Evolutionary conservation across 2,797 vertebrate genomes (phyloP).

Genomic region (Tapera naevia): DNA sequence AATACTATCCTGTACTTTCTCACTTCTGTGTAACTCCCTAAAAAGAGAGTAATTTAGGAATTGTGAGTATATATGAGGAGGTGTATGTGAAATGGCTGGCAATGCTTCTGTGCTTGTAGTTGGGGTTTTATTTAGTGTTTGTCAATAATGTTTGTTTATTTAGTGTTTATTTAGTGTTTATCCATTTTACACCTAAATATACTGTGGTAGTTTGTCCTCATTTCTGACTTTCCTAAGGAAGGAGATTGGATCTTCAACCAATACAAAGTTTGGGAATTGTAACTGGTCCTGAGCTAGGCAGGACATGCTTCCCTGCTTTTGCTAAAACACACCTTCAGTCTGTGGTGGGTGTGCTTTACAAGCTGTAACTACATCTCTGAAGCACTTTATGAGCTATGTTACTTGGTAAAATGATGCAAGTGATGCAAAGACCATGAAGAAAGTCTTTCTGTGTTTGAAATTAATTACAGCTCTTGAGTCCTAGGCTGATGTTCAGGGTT

Average conservation of each 20-base stretch:
- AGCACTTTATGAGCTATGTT: background rate
- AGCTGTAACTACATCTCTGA: background rate
- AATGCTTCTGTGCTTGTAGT: background rate
- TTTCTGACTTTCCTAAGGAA: background rate
- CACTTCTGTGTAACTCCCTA: accelerated
- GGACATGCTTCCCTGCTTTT: background rate
- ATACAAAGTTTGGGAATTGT: background rate
- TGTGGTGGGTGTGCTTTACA: background rate
- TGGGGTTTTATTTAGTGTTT: background rate
- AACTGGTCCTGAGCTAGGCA: background rate
- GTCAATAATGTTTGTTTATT: no score
- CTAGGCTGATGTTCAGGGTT: background rate
- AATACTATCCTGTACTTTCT: background rate
- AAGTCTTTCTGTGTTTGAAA: background rate
- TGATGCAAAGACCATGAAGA: background rate
- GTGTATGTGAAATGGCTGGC: background rate
- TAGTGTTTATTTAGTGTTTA: no score
- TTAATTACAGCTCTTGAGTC: background rate
- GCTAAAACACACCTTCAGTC: background rate
- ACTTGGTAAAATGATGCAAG: background rate
- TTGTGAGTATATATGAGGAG: background rate
- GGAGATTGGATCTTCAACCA: background rate
- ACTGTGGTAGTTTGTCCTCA: background rate
- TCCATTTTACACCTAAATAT: background rate
- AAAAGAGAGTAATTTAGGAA: background rate